These are phyloP conservation scores for Galerucella calmariensis DNA, from an alignment of 2,888 invertebrate genomes.

Conservation along the genomic window DNA sequence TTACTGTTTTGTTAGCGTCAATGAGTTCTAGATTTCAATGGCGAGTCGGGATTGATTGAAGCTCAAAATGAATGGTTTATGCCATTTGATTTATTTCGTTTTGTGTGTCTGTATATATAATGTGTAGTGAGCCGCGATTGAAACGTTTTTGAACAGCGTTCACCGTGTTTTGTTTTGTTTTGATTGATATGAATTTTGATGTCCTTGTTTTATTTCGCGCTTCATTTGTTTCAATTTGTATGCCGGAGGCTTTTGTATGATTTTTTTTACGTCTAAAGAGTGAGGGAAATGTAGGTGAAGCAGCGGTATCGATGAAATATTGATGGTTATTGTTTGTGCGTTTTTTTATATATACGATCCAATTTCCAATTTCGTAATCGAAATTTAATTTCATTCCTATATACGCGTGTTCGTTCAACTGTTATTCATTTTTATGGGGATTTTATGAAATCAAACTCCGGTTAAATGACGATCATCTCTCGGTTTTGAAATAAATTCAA, in stretches of 20 bases:
- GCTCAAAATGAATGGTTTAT: conserved; percentile 49
- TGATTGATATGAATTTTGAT: conserved; percentile 52
- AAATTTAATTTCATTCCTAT: conserved; percentile 2
- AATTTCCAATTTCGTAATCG: background rate
- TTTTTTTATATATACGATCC: background rate
- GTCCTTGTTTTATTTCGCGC: conserved; percentile 47
- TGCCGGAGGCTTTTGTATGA: conserved; percentile 17
- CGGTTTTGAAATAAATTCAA: background rate
- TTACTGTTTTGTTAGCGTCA: conserved; percentile 52
- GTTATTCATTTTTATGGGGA: conserved; percentile 6
- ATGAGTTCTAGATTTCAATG: conserved; percentile 50
- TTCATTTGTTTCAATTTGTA: conserved; percentile 49
- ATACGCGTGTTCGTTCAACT: background rate
- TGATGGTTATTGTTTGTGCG: background rate
- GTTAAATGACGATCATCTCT: background rate
- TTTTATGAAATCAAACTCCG: background rate
- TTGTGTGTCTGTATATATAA: conserved; percentile 43
- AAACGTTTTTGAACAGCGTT: conserved; percentile 36
- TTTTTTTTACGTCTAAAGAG: background rate
- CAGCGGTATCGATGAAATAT: conserved; percentile 14
- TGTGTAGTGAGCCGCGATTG: conserved; percentile 45
- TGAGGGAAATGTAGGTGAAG: conserved; percentile 11
- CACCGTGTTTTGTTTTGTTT: conserved; percentile 46
- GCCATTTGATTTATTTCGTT: conserved; percentile 54
- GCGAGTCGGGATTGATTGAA: conserved; percentile 50